phyloP scores from a whole-genome alignment of 2,113 vertebrate genomes.

The Vanacampus margaritifer region DNA sequence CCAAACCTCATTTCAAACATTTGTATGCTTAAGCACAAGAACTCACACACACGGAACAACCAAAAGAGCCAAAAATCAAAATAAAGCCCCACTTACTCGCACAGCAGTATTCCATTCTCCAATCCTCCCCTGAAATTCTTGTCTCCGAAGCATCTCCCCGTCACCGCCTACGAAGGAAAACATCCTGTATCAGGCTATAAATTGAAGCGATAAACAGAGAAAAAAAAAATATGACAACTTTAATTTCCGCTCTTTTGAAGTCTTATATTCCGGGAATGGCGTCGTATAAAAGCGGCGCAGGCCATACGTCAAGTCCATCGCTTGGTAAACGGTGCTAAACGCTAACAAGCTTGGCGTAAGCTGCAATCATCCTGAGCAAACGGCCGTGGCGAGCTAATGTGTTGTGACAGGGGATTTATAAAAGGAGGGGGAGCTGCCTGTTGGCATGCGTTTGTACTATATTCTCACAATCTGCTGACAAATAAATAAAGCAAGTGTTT shows the following conservation, averaged over 20 bases:
- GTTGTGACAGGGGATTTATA: conserved; percentile 66
- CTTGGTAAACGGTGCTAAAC: conserved; percentile 52
- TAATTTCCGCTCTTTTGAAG: conserved; percentile 19
- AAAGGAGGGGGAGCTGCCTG: conserved; percentile 25
- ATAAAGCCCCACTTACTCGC: conserved; percentile 82
- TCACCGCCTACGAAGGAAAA: conserved; percentile 79
- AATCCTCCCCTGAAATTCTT: conserved; percentile 86
- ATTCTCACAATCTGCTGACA: not conserved
- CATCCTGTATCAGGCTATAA: conserved; percentile 5
- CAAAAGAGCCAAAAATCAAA: not conserved
- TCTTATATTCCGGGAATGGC: conserved; percentile 18
- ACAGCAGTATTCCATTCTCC: conserved; percentile 92
- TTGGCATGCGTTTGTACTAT: conserved; percentile 29
- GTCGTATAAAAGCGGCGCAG: conserved; percentile 20
- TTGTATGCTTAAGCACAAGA: not conserved
- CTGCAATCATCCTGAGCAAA: conserved; percentile 59
- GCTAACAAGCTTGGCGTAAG: conserved; percentile 71
- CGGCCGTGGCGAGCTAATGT: conserved; percentile 56
- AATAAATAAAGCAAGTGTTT: too few relatives aligned
- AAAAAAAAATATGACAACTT: conserved; percentile 14
- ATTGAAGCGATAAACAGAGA: conserved; percentile 8
- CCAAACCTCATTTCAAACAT: too few relatives aligned
- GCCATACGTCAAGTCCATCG: conserved; percentile 38
- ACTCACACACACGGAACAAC: not conserved
- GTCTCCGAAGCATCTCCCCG: conserved; percentile 88